A percentile compares a stretch with the other conserved stretches of the same genome.
Conservation (phyloP, 2,888 invertebrate species). For the Muscina levida region DNA sequence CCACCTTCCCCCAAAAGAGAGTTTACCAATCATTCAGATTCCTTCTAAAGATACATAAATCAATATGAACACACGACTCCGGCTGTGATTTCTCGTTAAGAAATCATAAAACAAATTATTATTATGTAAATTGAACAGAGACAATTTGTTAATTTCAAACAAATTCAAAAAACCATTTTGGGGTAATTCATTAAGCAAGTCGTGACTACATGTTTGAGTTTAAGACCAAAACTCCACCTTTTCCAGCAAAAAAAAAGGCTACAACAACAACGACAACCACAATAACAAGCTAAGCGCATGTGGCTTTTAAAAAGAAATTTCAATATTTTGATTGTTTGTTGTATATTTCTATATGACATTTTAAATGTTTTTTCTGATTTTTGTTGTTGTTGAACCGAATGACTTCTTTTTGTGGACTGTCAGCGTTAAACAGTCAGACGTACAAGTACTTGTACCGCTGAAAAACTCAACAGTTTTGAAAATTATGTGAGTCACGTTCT, state of each 20-base stretch:
- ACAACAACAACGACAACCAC: neutral
- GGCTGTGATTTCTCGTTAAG: neutral
- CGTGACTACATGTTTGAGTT: slow-evolving; percentile 42
- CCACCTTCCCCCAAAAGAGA: too few relatives aligned
- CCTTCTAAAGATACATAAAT: neutral
- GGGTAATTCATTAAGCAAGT: slow-evolving; percentile 34
- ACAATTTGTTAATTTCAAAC: slow-evolving; percentile 45
- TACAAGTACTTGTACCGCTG: neutral
- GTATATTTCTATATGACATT: slow-evolving; percentile 19
- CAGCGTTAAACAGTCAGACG: neutral
- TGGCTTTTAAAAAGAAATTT: slow-evolving; percentile 26
- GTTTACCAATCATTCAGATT: too few relatives aligned
- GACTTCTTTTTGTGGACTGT: slow-evolving; percentile 5
- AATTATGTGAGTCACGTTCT: slow-evolving; percentile 63
- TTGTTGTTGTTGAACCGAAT: slow-evolving; percentile 5
- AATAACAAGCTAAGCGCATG: neutral
- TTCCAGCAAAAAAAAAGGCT: neutral
- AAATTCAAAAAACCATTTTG: slow-evolving; percentile 15
- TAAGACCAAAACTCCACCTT: slow-evolving; percentile 26
- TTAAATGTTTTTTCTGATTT: slow-evolving; percentile 31
- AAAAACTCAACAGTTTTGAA: slow-evolving; percentile 13
- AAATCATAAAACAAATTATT: slow-evolving; percentile 29
- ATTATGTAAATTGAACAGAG: slow-evolving; percentile 42
- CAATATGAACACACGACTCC: neutral
- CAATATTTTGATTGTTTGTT: neutral